Conservation (phyloP, 2,888 invertebrate genomes). For the Hipparchia sbordonii region DNA sequence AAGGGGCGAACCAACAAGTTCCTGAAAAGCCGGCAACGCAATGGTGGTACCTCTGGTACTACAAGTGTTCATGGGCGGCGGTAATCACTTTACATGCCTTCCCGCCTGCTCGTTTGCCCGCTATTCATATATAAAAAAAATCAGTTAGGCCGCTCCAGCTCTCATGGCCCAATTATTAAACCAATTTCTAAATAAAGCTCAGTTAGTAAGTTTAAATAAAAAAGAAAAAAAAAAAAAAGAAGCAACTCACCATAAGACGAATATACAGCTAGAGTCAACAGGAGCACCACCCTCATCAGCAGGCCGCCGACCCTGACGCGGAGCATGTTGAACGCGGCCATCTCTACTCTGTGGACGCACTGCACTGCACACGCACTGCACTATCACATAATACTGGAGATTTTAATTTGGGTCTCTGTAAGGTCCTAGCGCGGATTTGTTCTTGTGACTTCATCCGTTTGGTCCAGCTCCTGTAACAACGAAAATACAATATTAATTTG, state of each 20-base stretch:
- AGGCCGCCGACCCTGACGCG: conserved; percentile 55
- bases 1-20: no score
- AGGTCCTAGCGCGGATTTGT: conserved; percentile 43
- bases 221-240: no score
- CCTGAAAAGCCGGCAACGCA: no score
- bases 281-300: conserved; percentile 56
- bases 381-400: conserved; percentile 67
- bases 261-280: conserved; percentile 67
- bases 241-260: conserved; percentile 69
- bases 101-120: no score
- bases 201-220: no score
- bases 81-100: no score
- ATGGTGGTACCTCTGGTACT: no score
- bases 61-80: no score
- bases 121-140: no score
- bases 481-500: conserved; percentile 13
- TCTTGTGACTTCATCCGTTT: conserved; percentile 63
- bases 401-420: conserved; percentile 50
- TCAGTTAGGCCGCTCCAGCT: no score
- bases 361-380: conserved; percentile 57
- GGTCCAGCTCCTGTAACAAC: conserved; percentile 51
- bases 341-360: conserved; percentile 56
- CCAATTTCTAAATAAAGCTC: no score
- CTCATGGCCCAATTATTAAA: no score
- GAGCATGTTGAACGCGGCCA: conserved; percentile 63